A percentile compares a stretch with the other conserved stretches of the same genome.
phyloP scores from a whole-genome alignment of 1,140 invertebrate species.

The Megathymus violae region DNA sequence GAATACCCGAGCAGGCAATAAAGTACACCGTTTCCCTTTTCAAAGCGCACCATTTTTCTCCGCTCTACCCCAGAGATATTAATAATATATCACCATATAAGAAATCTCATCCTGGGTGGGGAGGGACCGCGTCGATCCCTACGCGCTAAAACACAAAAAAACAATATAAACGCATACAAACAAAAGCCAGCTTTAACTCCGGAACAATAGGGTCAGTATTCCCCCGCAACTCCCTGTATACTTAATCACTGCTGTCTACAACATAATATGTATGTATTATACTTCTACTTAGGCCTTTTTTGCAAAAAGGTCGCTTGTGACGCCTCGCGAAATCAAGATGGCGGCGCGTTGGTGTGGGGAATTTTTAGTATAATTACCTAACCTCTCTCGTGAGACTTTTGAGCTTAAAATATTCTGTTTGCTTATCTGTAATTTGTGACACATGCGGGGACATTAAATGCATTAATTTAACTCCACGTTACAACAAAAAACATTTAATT shows the following conservation, averaged over 20 bases:
- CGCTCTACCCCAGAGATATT: constrained; percentile 63
- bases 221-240: constrained; percentile 35
- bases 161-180: constrained; percentile 45
- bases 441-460: constrained; percentile 23
- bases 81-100: constrained; percentile 78
- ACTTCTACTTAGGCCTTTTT: constrained; percentile 74
- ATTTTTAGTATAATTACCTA: constrained; percentile 57
- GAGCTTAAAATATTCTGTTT: constrained; percentile 34
- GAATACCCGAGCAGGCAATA: constrained; percentile 32
- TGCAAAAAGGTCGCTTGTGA: constrained; percentile 71
- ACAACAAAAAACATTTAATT: background rate
- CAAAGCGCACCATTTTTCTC: constrained; percentile 61
- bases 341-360: constrained; percentile 55
- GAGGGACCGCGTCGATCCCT: constrained; percentile 67
- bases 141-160: constrained; percentile 62
- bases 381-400: constrained; percentile 43
- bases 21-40: constrained; percentile 53
- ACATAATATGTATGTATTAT: constrained; percentile 79
- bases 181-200: constrained; percentile 44
- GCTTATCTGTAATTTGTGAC: constrained; percentile 31
- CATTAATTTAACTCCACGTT: constrained; percentile 25
- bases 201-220: constrained; percentile 47
- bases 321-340: constrained; percentile 79
- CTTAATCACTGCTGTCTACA: constrained; percentile 76
- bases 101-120: constrained; percentile 71